Conservation (phyloP, 2,888 invertebrate genomes). For the Oscheius sp. region DNA sequence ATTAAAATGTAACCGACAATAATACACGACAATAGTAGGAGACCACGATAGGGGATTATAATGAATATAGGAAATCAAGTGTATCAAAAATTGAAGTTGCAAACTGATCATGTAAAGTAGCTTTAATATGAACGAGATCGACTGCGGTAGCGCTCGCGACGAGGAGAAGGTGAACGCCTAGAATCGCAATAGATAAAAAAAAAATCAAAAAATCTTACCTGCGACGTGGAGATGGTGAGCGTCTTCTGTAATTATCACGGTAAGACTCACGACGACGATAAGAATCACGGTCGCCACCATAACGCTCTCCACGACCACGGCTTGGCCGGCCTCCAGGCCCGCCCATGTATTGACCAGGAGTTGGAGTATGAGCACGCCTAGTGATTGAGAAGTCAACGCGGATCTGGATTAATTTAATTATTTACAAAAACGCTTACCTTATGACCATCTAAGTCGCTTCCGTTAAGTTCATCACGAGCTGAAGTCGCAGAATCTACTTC, state of each 20-base stretch:
- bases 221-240: conserved; percentile 23
- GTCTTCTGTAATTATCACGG: conserved; percentile 11
- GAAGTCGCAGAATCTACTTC: conserved; percentile 56
- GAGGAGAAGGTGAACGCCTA: conserved; percentile 29
- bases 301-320: conserved; percentile 4
- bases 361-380: conserved; percentile 64
- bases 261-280: conserved; percentile 24
- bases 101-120: too few species aligned
- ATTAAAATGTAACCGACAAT: too few species aligned
- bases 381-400: conserved; percentile 67
- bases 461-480: conserved; percentile 54
- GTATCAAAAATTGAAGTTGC: too few species aligned
- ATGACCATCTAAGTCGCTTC: conserved; percentile 49
- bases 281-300: background rate
- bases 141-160: conserved; percentile 25
- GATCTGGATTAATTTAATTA: conserved; percentile 35
- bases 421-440: conserved; percentile 32
- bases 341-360: conserved; percentile 68
- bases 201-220: conserved; percentile 10
- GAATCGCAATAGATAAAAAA: too few species aligned
- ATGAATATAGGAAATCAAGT: too few species aligned
- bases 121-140: conserved; percentile 26
- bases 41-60: too few species aligned
- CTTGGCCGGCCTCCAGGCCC: conserved; percentile 29
- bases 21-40: background rate